These are phyloP conservation scores for Dufourea novaeangliae DNA, from an alignment of 1,140 invertebrate species.

Conservation along the genomic window DNA sequence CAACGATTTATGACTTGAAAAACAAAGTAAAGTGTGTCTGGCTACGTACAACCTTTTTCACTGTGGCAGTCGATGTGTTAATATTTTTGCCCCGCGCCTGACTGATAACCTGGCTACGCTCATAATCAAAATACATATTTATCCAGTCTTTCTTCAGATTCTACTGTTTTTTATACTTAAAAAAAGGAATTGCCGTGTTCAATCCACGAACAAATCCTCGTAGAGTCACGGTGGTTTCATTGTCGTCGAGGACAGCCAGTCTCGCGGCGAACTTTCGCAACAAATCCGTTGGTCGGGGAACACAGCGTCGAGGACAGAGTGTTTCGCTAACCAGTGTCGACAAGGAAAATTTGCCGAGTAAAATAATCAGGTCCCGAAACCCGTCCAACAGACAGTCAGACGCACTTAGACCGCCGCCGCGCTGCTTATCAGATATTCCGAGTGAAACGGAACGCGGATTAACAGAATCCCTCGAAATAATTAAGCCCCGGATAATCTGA, in stretches of 20 bases:
- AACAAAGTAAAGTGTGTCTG: too few species aligned
- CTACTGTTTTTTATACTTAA: too few species aligned
- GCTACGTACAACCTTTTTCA: too few species aligned
- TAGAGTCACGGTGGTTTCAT: neutral
- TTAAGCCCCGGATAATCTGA: slow-evolving; percentile 40
- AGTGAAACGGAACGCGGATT: slow-evolving; percentile 36
- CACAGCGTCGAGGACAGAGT: neutral
- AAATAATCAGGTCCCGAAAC: slow-evolving; percentile 24
- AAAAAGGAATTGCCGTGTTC: too few species aligned
- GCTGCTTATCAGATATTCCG: slow-evolving; percentile 38
- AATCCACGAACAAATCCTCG: too few species aligned
- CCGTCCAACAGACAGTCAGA: neutral
- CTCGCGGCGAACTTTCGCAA: neutral
- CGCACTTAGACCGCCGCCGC: neutral
- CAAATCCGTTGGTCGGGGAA: neutral
- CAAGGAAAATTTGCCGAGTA: slow-evolving; percentile 9
- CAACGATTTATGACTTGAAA: too few species aligned
- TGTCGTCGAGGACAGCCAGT: neutral
- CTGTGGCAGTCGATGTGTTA: too few species aligned
- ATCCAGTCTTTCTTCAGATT: too few species aligned
- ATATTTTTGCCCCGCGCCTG: too few species aligned
- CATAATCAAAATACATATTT: too few species aligned
- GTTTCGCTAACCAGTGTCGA: slow-evolving; percentile 9
- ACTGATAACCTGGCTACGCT: too few species aligned
- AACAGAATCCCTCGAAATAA: slow-evolving; percentile 41